Percentiles rank a stretch among this genome's conserved stretches.
Conservation (phyloP, 1,140 invertebrate genomes). For the Venturia canescens region DNA sequence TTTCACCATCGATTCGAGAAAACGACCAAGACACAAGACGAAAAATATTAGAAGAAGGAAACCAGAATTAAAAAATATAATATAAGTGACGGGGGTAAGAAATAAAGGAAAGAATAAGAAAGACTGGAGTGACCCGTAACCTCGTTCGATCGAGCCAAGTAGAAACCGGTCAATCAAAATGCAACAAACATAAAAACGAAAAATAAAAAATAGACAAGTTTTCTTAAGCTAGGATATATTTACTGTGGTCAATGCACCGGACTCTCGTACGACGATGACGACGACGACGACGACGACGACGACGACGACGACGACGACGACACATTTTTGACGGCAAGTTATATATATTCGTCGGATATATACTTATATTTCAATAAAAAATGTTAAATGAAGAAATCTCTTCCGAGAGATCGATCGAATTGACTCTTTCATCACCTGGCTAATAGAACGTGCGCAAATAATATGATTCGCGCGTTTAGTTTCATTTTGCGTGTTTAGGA, state of each 20-base stretch:
- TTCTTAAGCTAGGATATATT: slow-evolving; percentile 60
- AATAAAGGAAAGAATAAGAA: neutral
- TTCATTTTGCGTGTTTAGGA: neutral
- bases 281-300: slow-evolving; percentile 65
- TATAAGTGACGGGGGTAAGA: too few species aligned
- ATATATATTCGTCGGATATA: slow-evolving; percentile 26
- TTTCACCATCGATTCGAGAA: neutral
- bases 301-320: slow-evolving; percentile 66
- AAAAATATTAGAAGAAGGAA: neutral
- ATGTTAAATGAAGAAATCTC: neutral
- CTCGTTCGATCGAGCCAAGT: slow-evolving; percentile 23
- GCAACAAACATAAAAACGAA: slow-evolving; percentile 40
- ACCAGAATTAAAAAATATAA: neutral
- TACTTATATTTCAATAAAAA: neutral
- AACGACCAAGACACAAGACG: neutral
- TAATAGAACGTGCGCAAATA: slow-evolving; percentile 55
- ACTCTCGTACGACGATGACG: slow-evolving; percentile 59
- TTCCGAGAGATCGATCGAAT: slow-evolving; percentile 29
- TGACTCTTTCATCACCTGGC: slow-evolving; percentile 58
- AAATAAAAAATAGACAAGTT: slow-evolving; percentile 40
- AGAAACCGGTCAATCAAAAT: neutral
- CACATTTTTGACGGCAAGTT: slow-evolving; percentile 59
- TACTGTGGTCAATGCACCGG: slow-evolving; percentile 56
- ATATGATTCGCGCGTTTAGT: neutral
- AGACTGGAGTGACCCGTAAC: slow-evolving; percentile 26